Evolutionary conservation across 2,113 vertebrate genomes (phyloP), one percentile per base, ranked within the genome.

Genomic region (Oncorhynchus gorbuscha): DNA sequence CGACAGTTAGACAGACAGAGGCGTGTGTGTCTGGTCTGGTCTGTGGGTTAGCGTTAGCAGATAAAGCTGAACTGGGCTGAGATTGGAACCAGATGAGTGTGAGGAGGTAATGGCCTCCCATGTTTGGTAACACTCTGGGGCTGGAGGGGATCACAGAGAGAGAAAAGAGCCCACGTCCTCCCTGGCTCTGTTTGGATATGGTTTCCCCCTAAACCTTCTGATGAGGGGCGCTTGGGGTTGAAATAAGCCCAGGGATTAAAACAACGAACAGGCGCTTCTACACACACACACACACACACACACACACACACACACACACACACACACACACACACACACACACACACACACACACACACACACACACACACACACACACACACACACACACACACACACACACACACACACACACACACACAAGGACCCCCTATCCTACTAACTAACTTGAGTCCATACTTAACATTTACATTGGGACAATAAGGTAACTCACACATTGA

Each of bases 61-160:
- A 83, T 83, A 87, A 84, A 84, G 76, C 80, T 76, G 80, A 82
- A 76, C 80, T 81, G 73, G 16, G 45, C 72, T 66, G 51, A 84
- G 83, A 87, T 84, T 84, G 71, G 75, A 84, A 81, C 82, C 85
- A 87, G 78, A 87, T 87, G 85, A 84, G 22, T 61, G n/a, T 35
- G 51, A 49, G 28, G 76, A 35, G 72, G 49, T 84, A 86, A 84
- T 86, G 82, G 76, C 62, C 74, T 76, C 69, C 76, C 16, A 76
- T 79, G 82, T 80, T 82, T 79, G 80, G 78, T 79, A 84, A 83
- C 73, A 79, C 69, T 69, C 77, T 72, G 73, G 16, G 24, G 69
- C 59, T 59, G 51, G 32, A 55, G 51, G 12, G 51, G 51, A 18
- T 55, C 51, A 55, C 14, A 55, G 51, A 18, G 51, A 18, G 12